Evolutionary conservation across 2,113 vertebrate species (phyloP), one percentile per base, ranked within the genome.

Genomic region (Sphaerodactylus townsendi): DNA sequence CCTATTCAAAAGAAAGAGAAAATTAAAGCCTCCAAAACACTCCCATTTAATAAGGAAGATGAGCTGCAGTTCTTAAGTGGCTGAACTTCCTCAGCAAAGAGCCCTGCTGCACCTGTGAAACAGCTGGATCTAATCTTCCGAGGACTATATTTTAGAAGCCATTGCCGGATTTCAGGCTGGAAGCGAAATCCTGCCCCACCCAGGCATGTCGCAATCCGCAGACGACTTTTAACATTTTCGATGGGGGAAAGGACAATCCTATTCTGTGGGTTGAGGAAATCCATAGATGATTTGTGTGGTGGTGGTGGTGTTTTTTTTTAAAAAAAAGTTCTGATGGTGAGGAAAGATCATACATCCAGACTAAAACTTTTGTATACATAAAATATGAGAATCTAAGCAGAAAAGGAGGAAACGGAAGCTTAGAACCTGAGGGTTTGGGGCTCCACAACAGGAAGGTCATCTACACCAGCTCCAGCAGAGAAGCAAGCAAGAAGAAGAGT

Each of bases 21-120:
- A 91, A 28, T 87, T 69, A 86, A 91, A 84, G 86, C 84, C 44
- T 44, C 84, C 74, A 89, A 92, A 90, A 91, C 91, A 90, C 84
- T 85, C 83, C 69, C 72, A 85, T 88, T 81, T 89, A 91, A 90
- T 92, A 92, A 92, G 3, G 19, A 87, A 92, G 50, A 86, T 2
- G 75, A 82, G 66, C 88, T 91, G 82, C 87, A 79, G 85, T 90
- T 90, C 89, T 3, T 77, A 86, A 92, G 80, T 84, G 90, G 86
- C 71, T 80, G 81, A 89, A 87, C 28, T 70, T 84, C 53, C 79
- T 75, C 65, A 44, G 83, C 84, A 62, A 75, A 69, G 35, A 85
- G 85, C 86, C 87, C 41, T 74, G 71, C 72, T 93, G 88, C 93
- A 95, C 93, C 94, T 94, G 93, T 92, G 92, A 84, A 79, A 53